phyloP scores from a whole-genome alignment of 2,888 invertebrate species.

The Anoncus sp. region DNA sequence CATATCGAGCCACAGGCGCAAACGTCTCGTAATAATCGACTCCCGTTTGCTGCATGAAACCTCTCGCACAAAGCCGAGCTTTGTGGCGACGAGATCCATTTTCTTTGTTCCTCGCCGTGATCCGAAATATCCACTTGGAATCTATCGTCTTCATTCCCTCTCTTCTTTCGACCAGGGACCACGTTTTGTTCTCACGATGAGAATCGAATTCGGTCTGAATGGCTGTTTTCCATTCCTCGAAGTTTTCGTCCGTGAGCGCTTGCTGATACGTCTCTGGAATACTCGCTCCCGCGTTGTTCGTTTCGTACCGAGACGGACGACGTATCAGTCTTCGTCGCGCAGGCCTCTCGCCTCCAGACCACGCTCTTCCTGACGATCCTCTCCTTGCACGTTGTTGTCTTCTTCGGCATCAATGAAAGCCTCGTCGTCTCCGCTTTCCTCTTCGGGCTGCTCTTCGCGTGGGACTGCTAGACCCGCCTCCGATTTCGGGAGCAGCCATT shows the following conservation, averaged over 20 bases:
- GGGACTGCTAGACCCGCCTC: conserved; percentile 8
- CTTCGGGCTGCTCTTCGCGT: conserved; percentile 6
- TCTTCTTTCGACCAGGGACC: conserved; percentile 7
- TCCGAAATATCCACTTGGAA: background rate
- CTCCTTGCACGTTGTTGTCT: background rate
- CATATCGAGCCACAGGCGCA: background rate
- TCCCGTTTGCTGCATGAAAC: background rate
- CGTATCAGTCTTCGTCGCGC: too few species aligned
- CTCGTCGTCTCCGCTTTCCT: conserved; percentile 1
- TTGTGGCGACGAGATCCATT: background rate
- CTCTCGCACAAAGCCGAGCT: background rate
- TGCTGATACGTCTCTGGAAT: background rate
- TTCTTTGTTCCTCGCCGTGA: background rate
- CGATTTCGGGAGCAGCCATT: background rate
- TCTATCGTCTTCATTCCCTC: background rate
- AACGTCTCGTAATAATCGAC: conserved; percentile 1
- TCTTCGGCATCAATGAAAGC: background rate
- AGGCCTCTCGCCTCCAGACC: background rate
- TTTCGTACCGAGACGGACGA: background rate
- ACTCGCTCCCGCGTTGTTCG: background rate
- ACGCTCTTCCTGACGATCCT: background rate
- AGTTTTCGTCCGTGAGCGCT: background rate
- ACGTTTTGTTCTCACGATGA: background rate
- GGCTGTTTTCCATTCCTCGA: background rate
- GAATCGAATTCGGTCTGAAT: background rate